Conservation (phyloP, 1,140 invertebrate genomes). For the Macrostomum lignano region DNA sequence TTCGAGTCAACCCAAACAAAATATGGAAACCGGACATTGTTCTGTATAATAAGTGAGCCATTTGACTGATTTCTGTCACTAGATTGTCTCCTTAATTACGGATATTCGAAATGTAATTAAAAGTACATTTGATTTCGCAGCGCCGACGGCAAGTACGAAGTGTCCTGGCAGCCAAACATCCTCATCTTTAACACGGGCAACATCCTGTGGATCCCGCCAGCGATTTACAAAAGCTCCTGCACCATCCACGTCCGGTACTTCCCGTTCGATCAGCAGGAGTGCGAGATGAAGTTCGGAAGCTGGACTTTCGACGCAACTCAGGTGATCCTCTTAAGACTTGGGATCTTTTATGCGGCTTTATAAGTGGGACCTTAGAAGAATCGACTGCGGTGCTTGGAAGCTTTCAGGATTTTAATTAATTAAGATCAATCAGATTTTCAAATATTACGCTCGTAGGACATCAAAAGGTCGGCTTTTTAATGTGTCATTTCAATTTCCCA, state of each 20-base stretch:
- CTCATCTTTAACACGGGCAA: constrained; percentile 67
- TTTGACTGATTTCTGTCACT: too few species aligned
- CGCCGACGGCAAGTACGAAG: constrained; percentile 28
- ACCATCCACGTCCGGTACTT: constrained; percentile 95
- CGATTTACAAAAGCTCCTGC: constrained; percentile 93
- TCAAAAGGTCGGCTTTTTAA: too few species aligned
- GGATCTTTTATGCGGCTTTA: neutral
- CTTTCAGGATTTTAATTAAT: too few species aligned
- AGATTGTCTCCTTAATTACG: too few species aligned
- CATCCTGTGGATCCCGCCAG: constrained; percentile 85
- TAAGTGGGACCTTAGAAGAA: too few species aligned
- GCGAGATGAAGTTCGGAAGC: constrained; percentile 93
- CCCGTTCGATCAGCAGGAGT: constrained; percentile 75
- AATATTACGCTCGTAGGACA: too few species aligned
- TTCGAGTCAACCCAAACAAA: constrained; percentile 79
- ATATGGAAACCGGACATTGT: constrained; percentile 99
- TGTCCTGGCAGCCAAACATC: constrained; percentile 73
- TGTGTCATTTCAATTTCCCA: too few species aligned
- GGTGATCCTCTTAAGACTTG: constrained; percentile 15
- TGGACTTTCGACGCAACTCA: constrained; percentile 44
- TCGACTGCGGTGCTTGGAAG: too few species aligned
- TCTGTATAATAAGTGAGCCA: constrained; percentile 84
- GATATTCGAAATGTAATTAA: too few species aligned
- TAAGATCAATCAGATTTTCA: too few species aligned
- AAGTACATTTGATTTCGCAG: constrained; percentile 11